phyloP scores from a whole-genome alignment of 2,797 vertebrate species.

The Odontamblyopus lacepedii region DNA sequence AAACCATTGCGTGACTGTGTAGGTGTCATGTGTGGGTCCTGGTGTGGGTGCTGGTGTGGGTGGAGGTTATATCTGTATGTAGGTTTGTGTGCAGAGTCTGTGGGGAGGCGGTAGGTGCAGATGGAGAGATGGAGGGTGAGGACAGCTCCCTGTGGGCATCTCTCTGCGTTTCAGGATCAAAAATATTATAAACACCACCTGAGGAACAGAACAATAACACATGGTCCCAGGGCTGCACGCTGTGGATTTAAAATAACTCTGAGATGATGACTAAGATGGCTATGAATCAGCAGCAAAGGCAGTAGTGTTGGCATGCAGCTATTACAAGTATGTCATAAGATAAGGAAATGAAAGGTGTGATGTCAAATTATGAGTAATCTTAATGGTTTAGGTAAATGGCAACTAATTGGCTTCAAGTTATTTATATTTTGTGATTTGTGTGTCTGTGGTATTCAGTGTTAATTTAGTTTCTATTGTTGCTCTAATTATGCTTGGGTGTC shows the following conservation, averaged over 20 bases:
- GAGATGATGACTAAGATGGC: background rate
- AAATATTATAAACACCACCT: constrained; percentile 34
- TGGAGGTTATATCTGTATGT: constrained; percentile 31
- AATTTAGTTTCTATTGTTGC: background rate
- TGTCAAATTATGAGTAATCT: background rate
- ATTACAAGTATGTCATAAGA: background rate
- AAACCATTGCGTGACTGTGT: constrained; percentile 20
- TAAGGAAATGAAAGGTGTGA: background rate
- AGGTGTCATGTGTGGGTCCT: constrained; percentile 4
- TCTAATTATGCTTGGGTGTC: constrained; percentile 28
- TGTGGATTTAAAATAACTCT: constrained; percentile 26
- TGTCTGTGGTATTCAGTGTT: background rate
- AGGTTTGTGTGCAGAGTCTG: constrained; percentile 43
- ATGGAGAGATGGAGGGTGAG: constrained; percentile 74
- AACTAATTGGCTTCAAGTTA: background rate
- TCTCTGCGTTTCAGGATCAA: constrained; percentile 56
- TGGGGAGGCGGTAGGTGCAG: constrained; percentile 63
- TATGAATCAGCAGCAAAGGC: background rate
- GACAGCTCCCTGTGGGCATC: constrained; percentile 74
- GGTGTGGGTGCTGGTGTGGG: background rate
- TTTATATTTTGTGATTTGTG: background rate
- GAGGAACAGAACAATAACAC: constrained; percentile 41
- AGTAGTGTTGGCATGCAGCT: constrained; percentile 39
- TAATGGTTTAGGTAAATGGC: background rate
- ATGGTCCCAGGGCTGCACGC: constrained; percentile 26